These are phyloP conservation scores for Porites evermanni DNA, from an alignment of 92 coral and sea anemone genomes.

Conservation along the genomic window DNA sequence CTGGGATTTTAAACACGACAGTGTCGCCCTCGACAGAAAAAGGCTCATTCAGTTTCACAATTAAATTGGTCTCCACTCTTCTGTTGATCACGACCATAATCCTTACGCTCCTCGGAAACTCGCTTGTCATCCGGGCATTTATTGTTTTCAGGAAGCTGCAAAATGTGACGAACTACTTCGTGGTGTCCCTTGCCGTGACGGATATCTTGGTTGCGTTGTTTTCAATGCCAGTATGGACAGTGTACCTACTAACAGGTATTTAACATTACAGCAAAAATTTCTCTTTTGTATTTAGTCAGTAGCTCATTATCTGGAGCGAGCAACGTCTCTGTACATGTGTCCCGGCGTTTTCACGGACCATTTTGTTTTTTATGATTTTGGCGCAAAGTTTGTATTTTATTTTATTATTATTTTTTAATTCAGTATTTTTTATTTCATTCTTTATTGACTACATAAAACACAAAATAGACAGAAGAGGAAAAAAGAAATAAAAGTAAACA, in stretches of 20 bases:
- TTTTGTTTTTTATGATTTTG: too few species aligned
- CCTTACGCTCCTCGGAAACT: conserved; percentile 75
- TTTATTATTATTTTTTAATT: too few species aligned
- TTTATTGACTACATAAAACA: too few species aligned
- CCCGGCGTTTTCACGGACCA: too few species aligned
- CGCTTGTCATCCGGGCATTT: conserved; percentile 84
- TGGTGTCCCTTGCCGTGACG: conserved; percentile 83
- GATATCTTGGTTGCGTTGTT: conserved; percentile 88
- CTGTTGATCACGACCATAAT: conserved; percentile 71
- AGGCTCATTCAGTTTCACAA: conserved; percentile 53
- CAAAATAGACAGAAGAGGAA: too few species aligned
- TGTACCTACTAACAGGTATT: conserved; percentile 67
- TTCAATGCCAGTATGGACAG: conserved; percentile 95
- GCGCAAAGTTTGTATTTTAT: too few species aligned
- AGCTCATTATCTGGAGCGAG: too few species aligned
- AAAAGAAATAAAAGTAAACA: too few species aligned
- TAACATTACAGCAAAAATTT: not conserved
- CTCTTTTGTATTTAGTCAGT: too few species aligned
- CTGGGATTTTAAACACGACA: conserved; percentile 23
- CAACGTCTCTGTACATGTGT: too few species aligned
- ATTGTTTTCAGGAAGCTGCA: conserved; percentile 78
- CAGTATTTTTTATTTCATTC: too few species aligned
- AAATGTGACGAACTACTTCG: conserved; percentile 81
- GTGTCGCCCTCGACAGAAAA: not conserved
- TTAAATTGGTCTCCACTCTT: conserved; percentile 67